Base-by-base conservation (phyloP, 2,888 invertebrate genomes). In the Hirtodrosophila histrioides region DNA sequence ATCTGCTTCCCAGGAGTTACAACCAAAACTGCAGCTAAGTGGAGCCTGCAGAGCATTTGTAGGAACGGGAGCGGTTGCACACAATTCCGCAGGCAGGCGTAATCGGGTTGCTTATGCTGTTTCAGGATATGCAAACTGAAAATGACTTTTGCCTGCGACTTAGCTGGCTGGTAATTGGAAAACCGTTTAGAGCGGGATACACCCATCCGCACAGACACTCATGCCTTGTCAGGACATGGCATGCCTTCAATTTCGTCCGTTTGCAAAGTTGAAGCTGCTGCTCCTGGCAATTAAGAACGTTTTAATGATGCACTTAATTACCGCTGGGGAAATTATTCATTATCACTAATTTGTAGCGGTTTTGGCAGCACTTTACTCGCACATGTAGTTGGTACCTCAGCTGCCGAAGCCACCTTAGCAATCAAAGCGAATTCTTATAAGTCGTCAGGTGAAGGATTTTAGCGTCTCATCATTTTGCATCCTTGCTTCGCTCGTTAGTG, bases 271-370 rank as follows among this genome's bases (percentile, higher is more conserved):
- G 53, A 40, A 48, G 57, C 56, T 69, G 12, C 31, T 33, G 64
- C 67, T 44, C 40, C 66, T 48, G 63, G 78, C 62, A 74, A 74
- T 79, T 74, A 74, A 43, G 64, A 70, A 60, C 73, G 63, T 78
- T 80, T 75, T 86, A 88, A 86, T 83, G 84, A 81, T 78, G 86
- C 86, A 70, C 83, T 82, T 79, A 79, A 87, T 85, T 87, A 84
- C 78, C 73, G 72, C 69, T 58, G 41, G 75, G 78, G 78, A 88
- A 88, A 88, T 88, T 83, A 89, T 89, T 88, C 79, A 88, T 88
- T 88, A 84, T 79, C 75, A 75, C 76, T 84, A 85, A 87, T 88
- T 86, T 83, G 82, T 78, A 75, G 78, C 74, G 65, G 54, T 54
- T 60, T 46, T 53, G 36, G 57, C 48, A 50, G 71, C 58, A 70